These are phyloP conservation scores for Pomacea maculata DNA, from an alignment of 1,140 invertebrate species.

Conservation along the genomic window DNA sequence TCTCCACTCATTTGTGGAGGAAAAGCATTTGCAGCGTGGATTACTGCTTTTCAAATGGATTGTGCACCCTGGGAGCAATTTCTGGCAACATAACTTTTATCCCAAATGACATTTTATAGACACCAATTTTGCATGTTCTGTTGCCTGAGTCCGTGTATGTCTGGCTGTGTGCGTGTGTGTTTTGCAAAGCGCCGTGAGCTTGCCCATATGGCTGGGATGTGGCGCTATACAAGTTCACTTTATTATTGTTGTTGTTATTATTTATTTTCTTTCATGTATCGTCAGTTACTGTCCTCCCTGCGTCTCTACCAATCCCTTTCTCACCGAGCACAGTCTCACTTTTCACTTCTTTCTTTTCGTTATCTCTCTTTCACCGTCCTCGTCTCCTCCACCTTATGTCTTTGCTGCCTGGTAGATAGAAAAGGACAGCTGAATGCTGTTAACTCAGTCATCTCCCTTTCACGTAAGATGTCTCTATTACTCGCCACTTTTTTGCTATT, in stretches of 20 bases:
- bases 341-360: not conserved
- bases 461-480: too few relatives aligned
- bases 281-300: not conserved
- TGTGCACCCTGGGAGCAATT: not conserved
- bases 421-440: too few relatives aligned
- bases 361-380: not conserved
- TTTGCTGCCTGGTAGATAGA: too few relatives aligned
- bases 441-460: too few relatives aligned
- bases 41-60: not conserved
- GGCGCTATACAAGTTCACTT: not conserved
- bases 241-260: not conserved
- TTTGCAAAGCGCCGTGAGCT: not conserved
- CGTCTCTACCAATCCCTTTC: not conserved
- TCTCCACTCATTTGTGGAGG: not conserved
- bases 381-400: too few relatives aligned
- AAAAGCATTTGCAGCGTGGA: not conserved
- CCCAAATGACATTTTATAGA: not conserved
- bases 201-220: not conserved
- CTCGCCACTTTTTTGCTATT: too few relatives aligned
- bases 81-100: not conserved
- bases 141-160: not conserved
- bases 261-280: not conserved
- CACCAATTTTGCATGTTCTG: not conserved
- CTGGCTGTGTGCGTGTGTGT: conserved; percentile 21
- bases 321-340: not conserved